Evolutionary conservation across 2,888 invertebrate species (phyloP).

Genomic region (Parnassius orleans): DNA sequence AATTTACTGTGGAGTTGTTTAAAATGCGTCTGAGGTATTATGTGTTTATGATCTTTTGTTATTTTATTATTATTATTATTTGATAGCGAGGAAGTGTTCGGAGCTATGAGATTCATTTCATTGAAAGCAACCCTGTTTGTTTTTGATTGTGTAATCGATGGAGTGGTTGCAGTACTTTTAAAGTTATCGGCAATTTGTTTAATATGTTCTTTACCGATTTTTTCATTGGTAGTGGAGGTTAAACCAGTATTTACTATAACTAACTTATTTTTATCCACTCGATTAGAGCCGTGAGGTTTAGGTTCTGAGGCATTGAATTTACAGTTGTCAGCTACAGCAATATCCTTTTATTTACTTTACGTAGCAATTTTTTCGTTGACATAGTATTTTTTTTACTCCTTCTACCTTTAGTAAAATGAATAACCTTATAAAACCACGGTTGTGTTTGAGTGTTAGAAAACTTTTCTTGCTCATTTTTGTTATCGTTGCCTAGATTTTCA

Average conservation of each 20-base stretch:
- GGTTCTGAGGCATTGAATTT: background rate
- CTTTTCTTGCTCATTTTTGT: constrained; percentile 21
- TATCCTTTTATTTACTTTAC: constrained; percentile 65
- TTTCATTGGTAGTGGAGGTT: constrained; percentile 84
- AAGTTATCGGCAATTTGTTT: constrained; percentile 17
- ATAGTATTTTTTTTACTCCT: constrained; percentile 35
- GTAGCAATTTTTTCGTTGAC: constrained; percentile 45
- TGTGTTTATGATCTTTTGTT: background rate
- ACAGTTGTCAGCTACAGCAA: constrained; percentile 30
- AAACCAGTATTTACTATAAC: constrained; percentile 82
- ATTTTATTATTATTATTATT: background rate
- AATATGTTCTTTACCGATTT: constrained; percentile 43
- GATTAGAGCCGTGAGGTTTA: constrained; percentile 15
- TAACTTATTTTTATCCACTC: constrained; percentile 41
- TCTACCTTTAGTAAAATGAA: constrained; percentile 30
- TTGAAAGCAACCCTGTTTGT: background rate
- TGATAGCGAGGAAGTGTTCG: background rate
- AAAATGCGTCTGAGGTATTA: constrained; percentile 1
- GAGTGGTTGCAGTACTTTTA: background rate
- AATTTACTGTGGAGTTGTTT: constrained; percentile 1
- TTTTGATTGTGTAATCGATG: background rate
- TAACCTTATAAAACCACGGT: constrained; percentile 25
- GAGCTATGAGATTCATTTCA: constrained; percentile 1
- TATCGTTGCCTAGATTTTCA: constrained; percentile 28
- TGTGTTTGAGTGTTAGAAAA: constrained; percentile 7